Conservation (phyloP, 2,113 vertebrate species). For the Rafetus swinhoei region DNA sequence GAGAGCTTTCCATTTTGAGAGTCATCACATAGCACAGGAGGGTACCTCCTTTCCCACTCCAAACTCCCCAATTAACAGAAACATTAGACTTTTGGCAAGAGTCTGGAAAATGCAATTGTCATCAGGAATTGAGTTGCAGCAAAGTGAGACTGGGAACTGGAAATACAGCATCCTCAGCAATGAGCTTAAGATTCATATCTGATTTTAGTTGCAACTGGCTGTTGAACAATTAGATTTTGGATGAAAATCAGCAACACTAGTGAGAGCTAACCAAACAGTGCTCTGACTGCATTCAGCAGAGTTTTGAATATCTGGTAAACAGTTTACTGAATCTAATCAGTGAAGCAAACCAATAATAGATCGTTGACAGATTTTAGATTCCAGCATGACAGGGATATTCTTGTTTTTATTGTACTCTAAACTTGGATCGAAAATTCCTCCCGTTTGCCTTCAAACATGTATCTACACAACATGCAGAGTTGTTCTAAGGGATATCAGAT, state of each 20-base stretch:
- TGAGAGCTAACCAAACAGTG: accelerated
- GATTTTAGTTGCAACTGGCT: not conserved
- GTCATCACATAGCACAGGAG: not conserved
- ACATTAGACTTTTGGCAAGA: not conserved
- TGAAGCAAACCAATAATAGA: not conserved
- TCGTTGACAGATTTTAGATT: accelerated
- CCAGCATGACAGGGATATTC: not conserved
- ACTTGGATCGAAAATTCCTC: not conserved
- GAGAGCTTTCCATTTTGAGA: not conserved
- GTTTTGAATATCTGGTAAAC: not conserved
- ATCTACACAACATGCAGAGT: not conserved
- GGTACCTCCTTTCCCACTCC: not conserved
- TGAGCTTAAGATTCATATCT: not conserved
- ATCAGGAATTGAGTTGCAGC: not conserved
- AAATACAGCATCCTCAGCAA: not conserved
- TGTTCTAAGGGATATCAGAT: not conserved
- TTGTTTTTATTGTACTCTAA: not conserved
- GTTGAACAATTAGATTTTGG: not conserved
- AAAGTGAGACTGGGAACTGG: not conserved
- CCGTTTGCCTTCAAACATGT: not conserved
- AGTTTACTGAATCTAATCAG: accelerated
- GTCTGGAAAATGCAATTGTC: not conserved
- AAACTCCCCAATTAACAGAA: not conserved
- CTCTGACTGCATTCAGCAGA: not conserved
- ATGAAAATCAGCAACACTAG: not conserved